phyloP scores from a whole-genome alignment of 2,888 invertebrate species.

The Mythimna albipuncta region DNA sequence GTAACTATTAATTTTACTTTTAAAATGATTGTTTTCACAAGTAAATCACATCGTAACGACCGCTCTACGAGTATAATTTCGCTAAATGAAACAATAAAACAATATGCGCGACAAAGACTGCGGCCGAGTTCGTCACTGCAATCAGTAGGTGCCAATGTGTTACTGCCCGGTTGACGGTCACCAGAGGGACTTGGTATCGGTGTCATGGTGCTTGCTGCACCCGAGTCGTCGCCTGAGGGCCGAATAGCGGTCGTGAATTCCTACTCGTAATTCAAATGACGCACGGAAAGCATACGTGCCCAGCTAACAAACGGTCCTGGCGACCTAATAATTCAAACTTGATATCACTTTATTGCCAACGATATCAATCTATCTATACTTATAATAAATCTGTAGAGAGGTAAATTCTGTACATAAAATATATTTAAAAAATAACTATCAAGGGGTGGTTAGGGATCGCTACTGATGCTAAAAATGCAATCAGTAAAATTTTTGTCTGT shows the following conservation, averaged over 20 bases:
- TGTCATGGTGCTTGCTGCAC: constrained; percentile 84
- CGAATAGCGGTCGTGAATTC: constrained; percentile 90
- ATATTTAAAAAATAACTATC: too few relatives aligned
- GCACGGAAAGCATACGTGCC: constrained; percentile 84
- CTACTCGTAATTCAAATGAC: constrained; percentile 89
- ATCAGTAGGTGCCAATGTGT: constrained; percentile 73
- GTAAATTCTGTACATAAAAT: too few relatives aligned
- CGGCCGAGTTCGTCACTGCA: constrained; percentile 84
- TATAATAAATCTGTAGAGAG: too few relatives aligned
- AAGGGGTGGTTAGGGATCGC: too few relatives aligned
- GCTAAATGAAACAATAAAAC: constrained; percentile 85
- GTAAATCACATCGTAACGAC: constrained; percentile 77
- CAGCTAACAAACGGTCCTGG: constrained; percentile 83
- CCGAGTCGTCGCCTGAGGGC: constrained; percentile 77
- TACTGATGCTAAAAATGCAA: too few relatives aligned
- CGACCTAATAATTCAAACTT: constrained; percentile 86
- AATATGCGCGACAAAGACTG: constrained; percentile 79
- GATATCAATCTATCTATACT: too few relatives aligned
- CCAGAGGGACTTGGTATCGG: constrained; percentile 85
- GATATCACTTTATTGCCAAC: constrained; percentile 75
- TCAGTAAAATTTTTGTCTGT: too few relatives aligned
- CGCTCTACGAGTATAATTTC: constrained; percentile 81
- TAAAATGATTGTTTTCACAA: constrained; percentile 39
- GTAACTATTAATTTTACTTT: constrained; percentile 25
- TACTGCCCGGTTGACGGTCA: constrained; percentile 71